These are phyloP conservation scores for Parazoanthus darwini DNA, from an alignment of 92 coral and sea anemone species.

Conservation along the genomic window DNA sequence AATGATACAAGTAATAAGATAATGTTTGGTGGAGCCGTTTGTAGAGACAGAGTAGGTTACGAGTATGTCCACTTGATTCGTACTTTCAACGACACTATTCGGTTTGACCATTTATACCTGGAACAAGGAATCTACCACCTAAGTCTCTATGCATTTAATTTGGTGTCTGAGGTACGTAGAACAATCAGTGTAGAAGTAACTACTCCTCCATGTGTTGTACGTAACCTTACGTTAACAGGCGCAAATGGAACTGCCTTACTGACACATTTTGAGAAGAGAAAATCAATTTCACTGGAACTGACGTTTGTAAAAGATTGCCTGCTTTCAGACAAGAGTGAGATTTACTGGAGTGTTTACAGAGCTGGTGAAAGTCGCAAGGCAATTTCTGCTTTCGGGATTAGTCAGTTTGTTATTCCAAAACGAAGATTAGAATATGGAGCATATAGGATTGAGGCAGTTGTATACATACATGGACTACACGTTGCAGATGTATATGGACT, in stretches of 20 bases:
- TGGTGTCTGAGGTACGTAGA: slow-evolving; percentile 55
- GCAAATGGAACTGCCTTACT: neutral
- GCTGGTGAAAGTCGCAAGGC: neutral
- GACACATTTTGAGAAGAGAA: neutral
- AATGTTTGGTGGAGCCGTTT: slow-evolving; percentile 39
- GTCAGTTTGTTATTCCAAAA: slow-evolving; percentile 26
- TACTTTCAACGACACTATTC: neutral
- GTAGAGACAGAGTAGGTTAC: slow-evolving; percentile 22
- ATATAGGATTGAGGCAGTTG: slow-evolving; percentile 42
- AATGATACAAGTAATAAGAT: slow-evolving; percentile 45
- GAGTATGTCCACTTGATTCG: neutral
- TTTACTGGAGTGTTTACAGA: slow-evolving; percentile 19
- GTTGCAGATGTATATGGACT: slow-evolving; percentile 61
- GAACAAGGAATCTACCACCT: slow-evolving; percentile 61
- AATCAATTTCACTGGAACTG: slow-evolving; percentile 24
- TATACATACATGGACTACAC: slow-evolving; percentile 55
- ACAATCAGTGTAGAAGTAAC: slow-evolving; percentile 35
- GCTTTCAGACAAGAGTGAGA: slow-evolving; percentile 4
- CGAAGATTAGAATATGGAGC: slow-evolving; percentile 51
- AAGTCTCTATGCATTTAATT: slow-evolving; percentile 52
- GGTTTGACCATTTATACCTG: slow-evolving; percentile 49
- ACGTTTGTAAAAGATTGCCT: slow-evolving; percentile 29
- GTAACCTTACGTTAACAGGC: slow-evolving; percentile 50
- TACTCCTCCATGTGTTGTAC: slow-evolving; percentile 61
- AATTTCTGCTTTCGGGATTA: slow-evolving; percentile 11